phyloP scores from a whole-genome alignment of 1,140 invertebrate species.

The Macrostomum lignano region DNA sequence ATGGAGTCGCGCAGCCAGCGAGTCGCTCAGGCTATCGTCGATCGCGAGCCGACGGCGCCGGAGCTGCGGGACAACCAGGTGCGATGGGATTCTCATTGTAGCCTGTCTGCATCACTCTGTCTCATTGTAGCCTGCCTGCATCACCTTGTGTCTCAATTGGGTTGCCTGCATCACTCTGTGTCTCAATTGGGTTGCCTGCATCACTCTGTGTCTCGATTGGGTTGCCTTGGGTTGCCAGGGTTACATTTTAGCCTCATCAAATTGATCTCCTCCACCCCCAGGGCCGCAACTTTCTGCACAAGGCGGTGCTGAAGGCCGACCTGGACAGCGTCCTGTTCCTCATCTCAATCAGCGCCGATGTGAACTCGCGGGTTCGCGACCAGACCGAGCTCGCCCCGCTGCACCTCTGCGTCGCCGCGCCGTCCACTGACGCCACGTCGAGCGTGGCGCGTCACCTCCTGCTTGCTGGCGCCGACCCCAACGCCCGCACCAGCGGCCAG shows the following conservation, averaged over 20 bases:
- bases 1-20: slow-evolving; percentile 60
- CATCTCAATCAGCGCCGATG: slow-evolving; percentile 57
- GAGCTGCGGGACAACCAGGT: too few species aligned
- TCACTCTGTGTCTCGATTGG: neutral
- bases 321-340: slow-evolving; percentile 76
- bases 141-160: too few species aligned
- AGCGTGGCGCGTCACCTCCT: too few species aligned
- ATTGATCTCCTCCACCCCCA: slow-evolving; percentile 45
- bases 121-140: too few species aligned
- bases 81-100: slow-evolving; percentile 9
- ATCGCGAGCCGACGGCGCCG: slow-evolving; percentile 55
- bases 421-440: too few species aligned
- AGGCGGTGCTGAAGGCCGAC: slow-evolving; percentile 62
- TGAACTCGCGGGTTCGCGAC: slow-evolving; percentile 67
- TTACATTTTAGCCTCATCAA: slow-evolving; percentile 18
- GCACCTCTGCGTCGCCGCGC: too few species aligned
- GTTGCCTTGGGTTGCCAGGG: neutral
- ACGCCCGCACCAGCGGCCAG: too few species aligned
- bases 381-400: slow-evolving; percentile 51
- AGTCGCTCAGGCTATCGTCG: slow-evolving; percentile 60
- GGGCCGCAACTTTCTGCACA: slow-evolving; percentile 59
- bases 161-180: too few species aligned
- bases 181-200: too few species aligned
- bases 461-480: too few species aligned
- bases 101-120: neutral